phyloP scores from a whole-genome alignment of 1,140 invertebrate species.

The Drosophila sturtevanti region DNA sequence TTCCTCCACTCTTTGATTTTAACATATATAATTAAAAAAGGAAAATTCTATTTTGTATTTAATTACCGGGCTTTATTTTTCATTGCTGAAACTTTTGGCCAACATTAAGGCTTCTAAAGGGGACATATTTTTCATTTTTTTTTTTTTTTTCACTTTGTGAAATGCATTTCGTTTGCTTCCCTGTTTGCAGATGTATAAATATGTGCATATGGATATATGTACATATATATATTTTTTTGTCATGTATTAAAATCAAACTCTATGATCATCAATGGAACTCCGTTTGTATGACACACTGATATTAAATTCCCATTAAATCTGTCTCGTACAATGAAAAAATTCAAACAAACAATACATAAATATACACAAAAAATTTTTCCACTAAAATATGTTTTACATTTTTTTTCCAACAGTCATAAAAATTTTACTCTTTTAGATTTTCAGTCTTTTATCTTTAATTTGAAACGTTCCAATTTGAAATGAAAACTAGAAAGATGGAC shows the following conservation, averaged over 20 bases:
- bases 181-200: constrained; percentile 3
- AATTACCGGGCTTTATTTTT: not conserved
- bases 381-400: constrained; percentile 10
- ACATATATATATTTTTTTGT: constrained; percentile 21
- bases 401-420: no score
- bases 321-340: constrained; percentile 9
- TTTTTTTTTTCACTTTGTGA: not conserved
- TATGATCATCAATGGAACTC: constrained; percentile 27
- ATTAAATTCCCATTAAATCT: constrained; percentile 16
- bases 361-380: constrained; percentile 42
- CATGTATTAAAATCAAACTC: constrained; percentile 55
- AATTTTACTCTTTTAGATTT: no score
- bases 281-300: not conserved
- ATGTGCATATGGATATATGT: constrained; percentile 19
- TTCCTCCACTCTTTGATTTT: not conserved
- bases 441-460: no score
- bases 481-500: no score
- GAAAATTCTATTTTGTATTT: not conserved
- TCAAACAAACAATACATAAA: constrained; percentile 15
- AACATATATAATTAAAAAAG: not conserved
- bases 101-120: not conserved
- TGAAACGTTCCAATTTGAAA: no score
- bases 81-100: not conserved
- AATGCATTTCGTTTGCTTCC: not conserved
- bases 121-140: not conserved